Conservation (phyloP, 2,888 invertebrate species). For the Encarsia formosa region DNA sequence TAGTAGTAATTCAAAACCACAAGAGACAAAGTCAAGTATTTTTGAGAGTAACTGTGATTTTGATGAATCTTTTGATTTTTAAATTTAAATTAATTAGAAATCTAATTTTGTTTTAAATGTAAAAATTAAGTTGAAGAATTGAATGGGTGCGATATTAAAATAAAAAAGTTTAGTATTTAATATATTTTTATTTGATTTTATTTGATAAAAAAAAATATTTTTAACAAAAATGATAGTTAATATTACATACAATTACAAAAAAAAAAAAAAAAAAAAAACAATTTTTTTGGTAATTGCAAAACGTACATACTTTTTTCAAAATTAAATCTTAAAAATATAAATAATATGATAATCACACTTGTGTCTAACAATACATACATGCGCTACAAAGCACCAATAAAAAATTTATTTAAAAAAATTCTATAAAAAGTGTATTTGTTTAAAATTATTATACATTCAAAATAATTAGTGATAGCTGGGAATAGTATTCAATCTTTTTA, state of each 20-base stretch:
- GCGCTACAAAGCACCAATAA: conserved; percentile 4
- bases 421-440: no score
- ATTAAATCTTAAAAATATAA: conserved; percentile 19
- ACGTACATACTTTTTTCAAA: conserved; percentile 7
- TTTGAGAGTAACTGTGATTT: conserved; percentile 29
- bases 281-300: conserved; percentile 7
- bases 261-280: conserved; percentile 13
- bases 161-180: not conserved
- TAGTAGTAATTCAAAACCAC: not conserved
- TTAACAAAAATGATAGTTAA: no score
- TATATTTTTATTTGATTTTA: conserved; percentile 15
- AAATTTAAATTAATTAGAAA: conserved; percentile 1
- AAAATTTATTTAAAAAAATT: no score
- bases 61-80: conserved; percentile 33
- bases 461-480: no score
- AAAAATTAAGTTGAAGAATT: conserved; percentile 12
- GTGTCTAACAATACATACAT: conserved; percentile 15
- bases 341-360: conserved; percentile 18
- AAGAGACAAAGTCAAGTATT: conserved; percentile 9
- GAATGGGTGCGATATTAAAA: not conserved
- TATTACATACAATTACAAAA: conserved; percentile 7
- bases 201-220: conserved; percentile 21
- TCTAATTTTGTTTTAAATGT: conserved; percentile 1
- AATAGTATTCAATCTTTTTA: no score
- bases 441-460: no score